Conservation (phyloP, 2,113 vertebrate species). For the Hydrolagus affinis region DNA sequence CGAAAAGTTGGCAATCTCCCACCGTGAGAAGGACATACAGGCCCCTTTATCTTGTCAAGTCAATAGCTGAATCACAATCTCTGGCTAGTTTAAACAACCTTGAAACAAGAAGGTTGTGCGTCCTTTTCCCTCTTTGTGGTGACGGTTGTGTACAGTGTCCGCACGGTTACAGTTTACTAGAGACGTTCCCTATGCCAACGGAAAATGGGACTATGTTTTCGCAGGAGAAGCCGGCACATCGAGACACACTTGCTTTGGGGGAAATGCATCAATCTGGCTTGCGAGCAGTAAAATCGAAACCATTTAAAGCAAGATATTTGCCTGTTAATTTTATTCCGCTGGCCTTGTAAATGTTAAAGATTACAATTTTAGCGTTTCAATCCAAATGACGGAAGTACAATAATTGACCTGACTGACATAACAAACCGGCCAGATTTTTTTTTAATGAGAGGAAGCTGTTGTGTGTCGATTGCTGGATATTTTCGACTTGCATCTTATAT, state of each 20-base stretch:
- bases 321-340: neutral
- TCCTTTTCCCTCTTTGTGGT: neutral
- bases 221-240: too few relatives aligned
- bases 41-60: constrained; percentile 7
- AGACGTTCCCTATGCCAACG: neutral
- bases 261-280: neutral
- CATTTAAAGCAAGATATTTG: neutral
- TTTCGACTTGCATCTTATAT: neutral
- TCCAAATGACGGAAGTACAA: neutral
- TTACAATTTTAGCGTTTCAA: neutral
- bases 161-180: neutral
- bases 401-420: neutral
- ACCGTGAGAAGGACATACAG: neutral
- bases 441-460: neutral
- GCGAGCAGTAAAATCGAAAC: neutral
- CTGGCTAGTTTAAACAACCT: constrained; percentile 6
- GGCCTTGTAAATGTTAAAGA: too few relatives aligned
- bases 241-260: too few relatives aligned
- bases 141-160: too few relatives aligned
- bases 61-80: neutral
- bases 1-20: neutral
- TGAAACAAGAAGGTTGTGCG: neutral
- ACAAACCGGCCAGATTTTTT: neutral
- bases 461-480: neutral
- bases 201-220: neutral